Evolutionary conservation across 2,888 invertebrate genomes (phyloP).

Genomic region (Microdon myrmicae): DNA sequence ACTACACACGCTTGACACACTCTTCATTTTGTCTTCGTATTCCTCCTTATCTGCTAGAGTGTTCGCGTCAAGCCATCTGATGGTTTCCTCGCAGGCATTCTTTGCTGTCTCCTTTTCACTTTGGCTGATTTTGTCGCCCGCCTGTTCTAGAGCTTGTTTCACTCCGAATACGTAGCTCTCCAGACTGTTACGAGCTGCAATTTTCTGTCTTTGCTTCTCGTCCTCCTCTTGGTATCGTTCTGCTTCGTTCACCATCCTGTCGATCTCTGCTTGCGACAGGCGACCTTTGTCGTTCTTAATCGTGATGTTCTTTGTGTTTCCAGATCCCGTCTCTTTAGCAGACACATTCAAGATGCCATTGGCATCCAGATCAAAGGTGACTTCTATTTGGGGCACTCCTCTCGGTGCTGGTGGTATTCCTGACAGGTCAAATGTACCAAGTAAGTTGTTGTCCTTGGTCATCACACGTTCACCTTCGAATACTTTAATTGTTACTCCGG

Average conservation of each 20-base stretch:
- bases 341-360: constrained; percentile 94
- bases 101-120: constrained; percentile 76
- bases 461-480: constrained; percentile 85
- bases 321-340: constrained; percentile 76
- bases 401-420: constrained; percentile 95
- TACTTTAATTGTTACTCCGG: constrained; percentile 78
- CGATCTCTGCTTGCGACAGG: constrained; percentile 83
- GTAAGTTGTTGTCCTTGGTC: constrained; percentile 92
- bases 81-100: constrained; percentile 73
- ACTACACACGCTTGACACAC: constrained; percentile 64
- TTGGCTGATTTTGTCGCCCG: constrained; percentile 72
- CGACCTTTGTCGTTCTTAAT: constrained; percentile 87
- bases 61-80: constrained; percentile 82
- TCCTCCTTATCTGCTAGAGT: constrained; percentile 81
- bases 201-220: constrained; percentile 74
- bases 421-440: constrained; percentile 94
- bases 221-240: constrained; percentile 80
- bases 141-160: constrained; percentile 76
- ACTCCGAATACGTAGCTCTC: constrained; percentile 77
- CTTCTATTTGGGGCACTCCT: constrained; percentile 88
- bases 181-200: constrained; percentile 76
- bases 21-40: constrained; percentile 70
- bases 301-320: constrained; percentile 79
- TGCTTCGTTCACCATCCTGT: constrained; percentile 80
- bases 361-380: constrained; percentile 85